These are phyloP conservation scores for Hippolais icterina DNA, from an alignment of 2,113 vertebrate species.

Conservation along the genomic window DNA sequence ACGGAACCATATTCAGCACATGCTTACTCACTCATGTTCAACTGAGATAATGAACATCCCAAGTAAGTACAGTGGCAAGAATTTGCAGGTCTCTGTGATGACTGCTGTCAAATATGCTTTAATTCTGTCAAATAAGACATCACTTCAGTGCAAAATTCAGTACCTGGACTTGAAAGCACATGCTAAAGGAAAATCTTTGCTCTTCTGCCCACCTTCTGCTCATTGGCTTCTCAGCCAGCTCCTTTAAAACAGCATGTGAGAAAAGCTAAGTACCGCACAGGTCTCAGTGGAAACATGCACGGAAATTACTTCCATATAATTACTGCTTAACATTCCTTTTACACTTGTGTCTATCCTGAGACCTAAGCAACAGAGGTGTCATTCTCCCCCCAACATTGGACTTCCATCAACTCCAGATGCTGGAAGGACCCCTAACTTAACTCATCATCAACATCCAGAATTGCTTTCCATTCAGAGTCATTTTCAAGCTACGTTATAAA, in stretches of 20 bases:
- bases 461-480: background rate
- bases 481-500: background rate
- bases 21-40: background rate
- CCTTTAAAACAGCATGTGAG: background rate
- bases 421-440: background rate
- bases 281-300: background rate
- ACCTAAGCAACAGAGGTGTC: background rate
- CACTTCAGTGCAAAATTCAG: background rate
- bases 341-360: background rate
- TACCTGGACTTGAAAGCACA: background rate
- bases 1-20: accelerated
- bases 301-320: background rate
- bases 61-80: background rate
- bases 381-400: background rate
- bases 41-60: accelerated
- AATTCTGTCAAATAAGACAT: background rate
- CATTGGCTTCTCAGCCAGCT: background rate
- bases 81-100: background rate
- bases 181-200: background rate
- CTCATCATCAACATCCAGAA: background rate
- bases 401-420: background rate
- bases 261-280: background rate
- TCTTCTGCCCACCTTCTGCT: background rate
- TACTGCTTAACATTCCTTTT: background rate
- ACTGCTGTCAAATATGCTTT: background rate